Percentiles rank a stretch among this genome's conserved stretches.
These are phyloP conservation scores for Knipowitschia caucasica DNA, from an alignment of 2,797 vertebrate genomes.

Conservation along the genomic window DNA sequence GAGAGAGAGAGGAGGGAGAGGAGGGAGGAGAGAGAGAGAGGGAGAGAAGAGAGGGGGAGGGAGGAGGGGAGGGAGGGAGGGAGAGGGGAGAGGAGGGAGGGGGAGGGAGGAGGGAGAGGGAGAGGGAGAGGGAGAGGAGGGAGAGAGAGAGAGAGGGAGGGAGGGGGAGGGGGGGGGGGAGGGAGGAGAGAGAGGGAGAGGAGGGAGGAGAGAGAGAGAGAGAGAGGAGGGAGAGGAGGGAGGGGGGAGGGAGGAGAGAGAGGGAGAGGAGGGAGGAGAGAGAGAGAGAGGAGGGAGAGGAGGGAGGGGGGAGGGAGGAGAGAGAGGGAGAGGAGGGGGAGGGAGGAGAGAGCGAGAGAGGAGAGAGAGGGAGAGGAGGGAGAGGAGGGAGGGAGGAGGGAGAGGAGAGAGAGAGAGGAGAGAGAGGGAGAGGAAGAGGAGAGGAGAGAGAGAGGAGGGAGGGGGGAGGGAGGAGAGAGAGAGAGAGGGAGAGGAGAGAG, in stretches of 20 bases:
- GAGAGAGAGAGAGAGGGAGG: constrained; percentile 43
- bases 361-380: constrained; percentile 46
- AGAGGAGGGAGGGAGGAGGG: constrained; percentile 25
- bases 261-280: constrained; percentile 44
- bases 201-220: constrained; percentile 26
- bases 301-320: constrained; percentile 28
- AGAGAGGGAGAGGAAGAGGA: constrained; percentile 31
- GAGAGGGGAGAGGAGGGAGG: constrained; percentile 47
- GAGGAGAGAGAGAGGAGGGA: no score
- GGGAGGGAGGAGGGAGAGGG: constrained; percentile 19
- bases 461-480: constrained; percentile 57
- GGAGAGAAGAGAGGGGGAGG: no score
- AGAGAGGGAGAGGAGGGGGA: no score
- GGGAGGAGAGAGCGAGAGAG: constrained; percentile 34
- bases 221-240: constrained; percentile 25
- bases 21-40: constrained; percentile 46
- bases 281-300: constrained; percentile 25
- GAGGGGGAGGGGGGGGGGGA: constrained; percentile 46
- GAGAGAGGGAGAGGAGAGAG: constrained; percentile 40
- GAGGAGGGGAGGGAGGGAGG: constrained; percentile 17
- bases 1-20: constrained; percentile 46
- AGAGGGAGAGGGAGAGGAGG: constrained; percentile 10
- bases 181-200: constrained; percentile 38
- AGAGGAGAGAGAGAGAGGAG: constrained; percentile 31
- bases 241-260: constrained; percentile 43